A percentile compares a stretch with the other conserved stretches of the same genome.
Evolutionary conservation across 2,113 vertebrate species (phyloP).

Genomic region (Corythornis vintsioides): DNA sequence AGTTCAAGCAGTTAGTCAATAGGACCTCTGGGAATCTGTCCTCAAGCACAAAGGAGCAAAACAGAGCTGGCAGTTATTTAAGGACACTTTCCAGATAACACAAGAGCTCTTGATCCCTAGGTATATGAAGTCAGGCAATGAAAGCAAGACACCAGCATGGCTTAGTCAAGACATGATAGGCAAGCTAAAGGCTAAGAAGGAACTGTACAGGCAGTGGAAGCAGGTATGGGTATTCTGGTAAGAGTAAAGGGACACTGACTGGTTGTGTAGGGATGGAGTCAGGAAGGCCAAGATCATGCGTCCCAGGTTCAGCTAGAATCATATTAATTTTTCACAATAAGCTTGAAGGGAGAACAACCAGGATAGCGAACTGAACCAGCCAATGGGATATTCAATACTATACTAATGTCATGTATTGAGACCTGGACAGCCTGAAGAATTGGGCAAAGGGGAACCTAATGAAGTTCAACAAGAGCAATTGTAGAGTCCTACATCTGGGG

Average conservation of each 20-base stretch:
- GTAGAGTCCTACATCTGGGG: not conserved
- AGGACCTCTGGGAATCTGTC: not conserved
- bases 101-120: rapidly evolving
- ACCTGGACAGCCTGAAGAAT: not conserved
- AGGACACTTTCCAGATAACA: not conserved
- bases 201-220: not conserved
- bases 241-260: rapidly evolving
- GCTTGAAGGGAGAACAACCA: too few species aligned
- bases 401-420: too few species aligned
- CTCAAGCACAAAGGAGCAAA: not conserved
- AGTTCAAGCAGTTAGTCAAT: not conserved
- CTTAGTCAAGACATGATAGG: not conserved
- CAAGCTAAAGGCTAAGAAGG: not conserved
- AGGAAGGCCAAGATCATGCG: not conserved
- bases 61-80: not conserved
- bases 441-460: not conserved
- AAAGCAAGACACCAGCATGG: not conserved
- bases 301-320: too few species aligned
- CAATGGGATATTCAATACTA: too few species aligned
- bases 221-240: not conserved
- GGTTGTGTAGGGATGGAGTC: not conserved
- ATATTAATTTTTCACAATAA: too few species aligned
- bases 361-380: too few species aligned
- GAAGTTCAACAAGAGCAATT: not conserved
- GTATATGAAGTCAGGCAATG: not conserved